Conservation (phyloP, 1,140 invertebrate genomes). For the Drosophila sp. region DNA sequence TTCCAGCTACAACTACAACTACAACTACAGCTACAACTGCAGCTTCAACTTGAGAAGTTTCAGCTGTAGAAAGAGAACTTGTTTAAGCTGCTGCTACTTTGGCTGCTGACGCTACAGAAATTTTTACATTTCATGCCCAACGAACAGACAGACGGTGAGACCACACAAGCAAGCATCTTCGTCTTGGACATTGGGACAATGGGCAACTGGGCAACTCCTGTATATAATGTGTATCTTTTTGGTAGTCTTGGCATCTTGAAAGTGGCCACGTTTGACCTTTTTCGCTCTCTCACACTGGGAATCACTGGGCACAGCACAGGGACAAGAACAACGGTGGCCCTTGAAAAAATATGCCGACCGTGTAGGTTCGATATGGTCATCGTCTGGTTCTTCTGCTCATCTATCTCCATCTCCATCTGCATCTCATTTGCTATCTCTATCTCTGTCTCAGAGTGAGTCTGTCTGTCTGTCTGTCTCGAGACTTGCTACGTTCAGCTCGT, state of each 20-base stretch:
- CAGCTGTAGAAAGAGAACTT: slow-evolving; percentile 48
- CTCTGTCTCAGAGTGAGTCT: slow-evolving; percentile 10
- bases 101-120: slow-evolving; percentile 43
- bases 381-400: slow-evolving; percentile 30
- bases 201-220: slow-evolving; percentile 38
- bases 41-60: background rate
- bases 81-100: slow-evolving; percentile 35
- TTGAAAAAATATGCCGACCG: slow-evolving; percentile 55
- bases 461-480: slow-evolving; percentile 29
- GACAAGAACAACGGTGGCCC: slow-evolving; percentile 34
- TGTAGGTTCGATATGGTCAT: slow-evolving; percentile 65
- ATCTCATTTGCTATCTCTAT: slow-evolving; percentile 8
- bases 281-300: slow-evolving; percentile 42
- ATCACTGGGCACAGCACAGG: slow-evolving; percentile 36
- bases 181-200: slow-evolving; percentile 42
- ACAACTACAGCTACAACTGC: slow-evolving; percentile 14
- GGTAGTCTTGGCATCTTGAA: slow-evolving; percentile 29
- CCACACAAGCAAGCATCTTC: slow-evolving; percentile 39
- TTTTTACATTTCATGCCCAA: slow-evolving; percentile 51
- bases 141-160: slow-evolving; percentile 37
- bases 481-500: slow-evolving; percentile 25
- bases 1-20: slow-evolving; percentile 10
- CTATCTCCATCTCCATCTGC: slow-evolving; percentile 20
- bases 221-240: slow-evolving; percentile 19
- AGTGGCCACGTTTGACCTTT: slow-evolving; percentile 61